phyloP scores from a whole-genome alignment of 2,888 invertebrate species.

The Spodoptera picta region DNA sequence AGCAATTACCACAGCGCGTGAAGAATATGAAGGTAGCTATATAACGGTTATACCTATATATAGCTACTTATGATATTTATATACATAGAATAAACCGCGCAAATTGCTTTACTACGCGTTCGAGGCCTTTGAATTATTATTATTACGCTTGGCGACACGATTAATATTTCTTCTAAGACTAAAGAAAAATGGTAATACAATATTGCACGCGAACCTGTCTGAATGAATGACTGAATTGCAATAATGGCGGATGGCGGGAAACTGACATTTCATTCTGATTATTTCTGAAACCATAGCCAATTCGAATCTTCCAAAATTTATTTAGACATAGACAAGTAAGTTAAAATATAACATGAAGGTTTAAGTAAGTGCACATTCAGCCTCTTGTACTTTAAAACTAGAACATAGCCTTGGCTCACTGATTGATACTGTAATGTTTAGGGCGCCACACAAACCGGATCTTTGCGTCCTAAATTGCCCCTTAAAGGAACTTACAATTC shows the following conservation, averaged over 20 bases:
- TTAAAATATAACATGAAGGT: conserved; percentile 7
- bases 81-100: conserved; percentile 49
- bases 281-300: too few species aligned
- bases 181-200: conserved; percentile 5
- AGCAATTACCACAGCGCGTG: conserved; percentile 27
- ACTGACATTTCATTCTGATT: conserved; percentile 11
- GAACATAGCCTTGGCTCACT: conserved; percentile 73
- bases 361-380: conserved; percentile 20
- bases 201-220: conserved; percentile 13
- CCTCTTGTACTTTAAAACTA: conserved; percentile 57
- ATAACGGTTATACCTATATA: conserved; percentile 27
- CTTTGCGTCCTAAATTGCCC: conserved; percentile 77
- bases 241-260: conserved; percentile 19
- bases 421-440: conserved; percentile 77
- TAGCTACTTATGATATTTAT: conserved; percentile 21
- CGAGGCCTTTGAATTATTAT: conserved; percentile 54
- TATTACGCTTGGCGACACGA: conserved; percentile 53
- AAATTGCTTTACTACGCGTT: conserved; percentile 61
- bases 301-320: too few species aligned
- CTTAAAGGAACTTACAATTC: conserved; percentile 76
- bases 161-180: conserved; percentile 20
- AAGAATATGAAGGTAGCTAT: conserved; percentile 27
- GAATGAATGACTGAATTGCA: conserved; percentile 21
- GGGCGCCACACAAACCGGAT: conserved; percentile 80
- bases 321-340: not conserved